Evolutionary conservation across 1,140 invertebrate genomes (phyloP), one percentile per base, ranked within the genome.

Genomic region (Ceratoteleas bidentatus): DNA sequence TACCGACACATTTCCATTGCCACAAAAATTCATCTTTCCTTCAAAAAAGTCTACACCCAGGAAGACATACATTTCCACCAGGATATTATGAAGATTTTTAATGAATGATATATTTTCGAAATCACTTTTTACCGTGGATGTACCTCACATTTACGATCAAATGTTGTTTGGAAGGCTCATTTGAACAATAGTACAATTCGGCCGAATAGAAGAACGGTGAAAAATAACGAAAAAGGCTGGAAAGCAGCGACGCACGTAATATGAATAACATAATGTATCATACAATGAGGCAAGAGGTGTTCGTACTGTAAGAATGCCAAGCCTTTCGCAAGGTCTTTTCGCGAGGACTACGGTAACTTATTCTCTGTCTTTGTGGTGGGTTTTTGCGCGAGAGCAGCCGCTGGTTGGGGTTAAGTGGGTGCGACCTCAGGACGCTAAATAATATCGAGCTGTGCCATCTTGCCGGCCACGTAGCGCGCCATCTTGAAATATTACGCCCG

Each of bases 341-440:
- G 87, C 85, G 86, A 84, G 85, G 85, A 87, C 85, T 88, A 88
- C 86, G 87, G 87, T 88, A 88, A 88, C 87, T 88, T 88, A 89
- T 89, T 88, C 86, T 88, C 87, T 88, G 87, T 89, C 87, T 88
- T 88, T 87, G 87, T 88, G 78, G 85, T 80, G 82, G 84, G 81
- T 89, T 89, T 87, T 87, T 87, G 86, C 86, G 80, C 86, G 81
- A 70, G 74, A 77, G 81, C 84, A 81, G 75, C 81, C 84, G 84
- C 82, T 81, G 83, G 82, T 87, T 87, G 80, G 88, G 89, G 89
- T 90, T 90, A 90, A 89, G 89, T 89, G 89, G 87, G 87, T 89
- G 87, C 83, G 89, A 90, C 89, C 89, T 75, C 85, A 88, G 76
- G 88, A 90, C 85, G 88, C 87, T 90, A 89, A 90, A 89, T 90